Conservation (phyloP, 2,797 vertebrate genomes). For the Takifugu rubripes region DNA sequence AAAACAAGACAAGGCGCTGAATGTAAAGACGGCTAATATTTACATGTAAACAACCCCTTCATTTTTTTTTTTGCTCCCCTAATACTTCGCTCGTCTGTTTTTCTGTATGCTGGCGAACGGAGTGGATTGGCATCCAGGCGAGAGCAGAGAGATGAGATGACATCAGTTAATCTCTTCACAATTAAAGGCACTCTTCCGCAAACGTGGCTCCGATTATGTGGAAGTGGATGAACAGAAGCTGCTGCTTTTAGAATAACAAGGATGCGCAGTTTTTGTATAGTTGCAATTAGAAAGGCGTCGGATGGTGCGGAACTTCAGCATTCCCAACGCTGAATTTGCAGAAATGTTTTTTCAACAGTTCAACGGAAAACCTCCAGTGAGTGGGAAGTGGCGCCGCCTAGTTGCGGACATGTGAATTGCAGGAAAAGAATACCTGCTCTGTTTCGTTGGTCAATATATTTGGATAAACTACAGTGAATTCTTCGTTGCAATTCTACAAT, state of each 20-base stretch:
- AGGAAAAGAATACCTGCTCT: too few relatives aligned
- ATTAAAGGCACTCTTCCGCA: slow-evolving; percentile 56
- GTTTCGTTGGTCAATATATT: too few relatives aligned
- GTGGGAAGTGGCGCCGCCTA: too few relatives aligned
- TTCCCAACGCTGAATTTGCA: too few relatives aligned
- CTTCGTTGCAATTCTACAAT: too few relatives aligned
- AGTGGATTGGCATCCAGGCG: slow-evolving; percentile 32
- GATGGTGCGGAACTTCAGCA: too few relatives aligned
- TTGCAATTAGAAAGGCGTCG: too few relatives aligned
- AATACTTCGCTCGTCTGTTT: slow-evolving; percentile 34
- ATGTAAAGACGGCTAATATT: slow-evolving; percentile 35
- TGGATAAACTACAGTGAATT: too few relatives aligned
- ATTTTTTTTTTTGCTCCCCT: slow-evolving; percentile 26
- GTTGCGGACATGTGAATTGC: too few relatives aligned
- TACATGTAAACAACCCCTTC: slow-evolving; percentile 43
- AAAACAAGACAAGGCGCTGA: slow-evolving; percentile 15
- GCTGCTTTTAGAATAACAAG: background rate
- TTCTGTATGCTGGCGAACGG: slow-evolving; percentile 46
- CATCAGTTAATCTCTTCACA: slow-evolving; percentile 64
- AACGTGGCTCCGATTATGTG: slow-evolving; percentile 18
- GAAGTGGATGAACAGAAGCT: slow-evolving; percentile 18
- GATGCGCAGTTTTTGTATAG: too few relatives aligned
- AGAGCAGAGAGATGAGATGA: slow-evolving; percentile 35
- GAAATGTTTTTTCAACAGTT: too few relatives aligned
- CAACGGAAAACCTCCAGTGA: too few relatives aligned